phyloP scores from a whole-genome alignment of 1,140 invertebrate species.

The Philotrypesis tridentata region DNA sequence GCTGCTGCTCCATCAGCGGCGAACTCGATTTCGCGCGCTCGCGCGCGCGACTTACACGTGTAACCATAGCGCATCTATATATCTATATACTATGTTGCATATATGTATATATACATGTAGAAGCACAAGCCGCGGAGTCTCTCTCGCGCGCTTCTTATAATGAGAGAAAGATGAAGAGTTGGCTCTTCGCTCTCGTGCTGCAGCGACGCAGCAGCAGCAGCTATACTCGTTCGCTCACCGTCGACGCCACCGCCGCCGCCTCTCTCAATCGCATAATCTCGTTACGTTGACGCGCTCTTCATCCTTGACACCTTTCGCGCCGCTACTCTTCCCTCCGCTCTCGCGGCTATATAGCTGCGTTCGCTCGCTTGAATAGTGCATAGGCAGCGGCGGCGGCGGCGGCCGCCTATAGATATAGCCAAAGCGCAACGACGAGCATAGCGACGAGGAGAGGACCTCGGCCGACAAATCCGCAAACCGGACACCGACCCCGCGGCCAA shows the following conservation, averaged over 20 bases:
- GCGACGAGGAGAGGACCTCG: slow-evolving; percentile 48
- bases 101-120: too few relatives aligned
- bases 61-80: neutral
- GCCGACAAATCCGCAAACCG: slow-evolving; percentile 55
- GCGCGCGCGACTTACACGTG: neutral
- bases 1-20: neutral
- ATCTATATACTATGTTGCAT: neutral
- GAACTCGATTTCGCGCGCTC: slow-evolving; percentile 16
- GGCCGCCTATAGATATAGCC: neutral
- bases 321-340: neutral
- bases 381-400: neutral
- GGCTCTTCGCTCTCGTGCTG: too few relatives aligned
- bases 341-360: neutral
- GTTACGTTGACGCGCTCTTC: slow-evolving; percentile 62
- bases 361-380: neutral
- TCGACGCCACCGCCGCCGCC: slow-evolving; percentile 52
- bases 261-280: slow-evolving; percentile 67
- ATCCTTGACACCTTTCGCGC: slow-evolving; percentile 68
- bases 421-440: neutral
- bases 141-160: slow-evolving; percentile 36
- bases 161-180: slow-evolving; percentile 38
- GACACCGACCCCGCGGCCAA: slow-evolving; percentile 52
- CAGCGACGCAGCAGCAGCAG: too few relatives aligned
- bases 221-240: too few relatives aligned
- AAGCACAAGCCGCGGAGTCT: too few relatives aligned